phyloP scores from a whole-genome alignment of 2,113 vertebrate species.

The Forbesichthys agassizii region DNA sequence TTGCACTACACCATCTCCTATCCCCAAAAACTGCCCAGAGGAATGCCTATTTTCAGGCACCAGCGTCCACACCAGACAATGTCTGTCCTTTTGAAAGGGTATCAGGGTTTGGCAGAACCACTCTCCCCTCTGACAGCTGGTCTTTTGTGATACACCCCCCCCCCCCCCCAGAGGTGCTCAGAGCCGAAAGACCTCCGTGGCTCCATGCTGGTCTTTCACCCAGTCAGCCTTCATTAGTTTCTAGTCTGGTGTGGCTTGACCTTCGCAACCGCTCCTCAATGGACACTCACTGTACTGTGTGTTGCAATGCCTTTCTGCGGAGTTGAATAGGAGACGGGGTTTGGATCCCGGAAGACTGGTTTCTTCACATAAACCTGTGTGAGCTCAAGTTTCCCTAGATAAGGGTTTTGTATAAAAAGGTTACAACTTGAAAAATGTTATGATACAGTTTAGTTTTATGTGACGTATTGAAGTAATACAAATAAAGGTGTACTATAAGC shows the following conservation, averaged over 20 bases:
- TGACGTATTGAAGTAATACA: too few species aligned
- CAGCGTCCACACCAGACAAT: conserved; percentile 57
- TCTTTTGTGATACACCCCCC: conserved; percentile 48
- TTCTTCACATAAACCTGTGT: too few species aligned
- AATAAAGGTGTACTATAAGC: too few species aligned
- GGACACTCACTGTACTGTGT: background rate
- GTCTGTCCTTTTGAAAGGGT: conserved; percentile 68
- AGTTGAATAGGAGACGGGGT: too few species aligned
- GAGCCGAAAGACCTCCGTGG: conserved; percentile 54
- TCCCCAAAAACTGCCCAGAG: conserved; percentile 47
- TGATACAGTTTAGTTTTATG: too few species aligned
- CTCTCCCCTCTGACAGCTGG: conserved; percentile 57
- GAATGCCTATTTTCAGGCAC: conserved; percentile 64
- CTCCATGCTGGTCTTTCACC: conserved; percentile 61
- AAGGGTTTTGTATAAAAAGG: too few species aligned
- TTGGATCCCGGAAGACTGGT: too few species aligned
- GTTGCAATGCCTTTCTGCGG: too few species aligned
- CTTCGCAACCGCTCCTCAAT: background rate
- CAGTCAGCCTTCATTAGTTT: conserved; percentile 69
- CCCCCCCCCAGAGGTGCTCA: conserved; percentile 48
- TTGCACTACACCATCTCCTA: conserved; percentile 29
- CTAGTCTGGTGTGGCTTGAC: conserved; percentile 42
- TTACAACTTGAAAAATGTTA: too few species aligned
- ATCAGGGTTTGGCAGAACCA: conserved; percentile 64
- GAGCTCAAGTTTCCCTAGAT: too few species aligned